Conservation (phyloP, 2,888 invertebrate genomes). For the Drosophila subquinaria region DNA sequence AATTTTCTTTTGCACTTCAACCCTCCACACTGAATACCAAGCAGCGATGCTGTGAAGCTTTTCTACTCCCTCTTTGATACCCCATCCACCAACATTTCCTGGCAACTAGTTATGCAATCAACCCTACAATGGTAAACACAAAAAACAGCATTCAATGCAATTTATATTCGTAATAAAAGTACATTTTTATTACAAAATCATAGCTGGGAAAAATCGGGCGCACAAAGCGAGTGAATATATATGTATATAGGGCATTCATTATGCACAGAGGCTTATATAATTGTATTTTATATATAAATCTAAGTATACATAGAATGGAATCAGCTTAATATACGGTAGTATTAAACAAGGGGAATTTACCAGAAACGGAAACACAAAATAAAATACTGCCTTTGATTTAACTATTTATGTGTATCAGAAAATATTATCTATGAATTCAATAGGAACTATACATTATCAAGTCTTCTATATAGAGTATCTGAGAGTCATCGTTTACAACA, state of each 20-base stretch:
- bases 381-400: neutral
- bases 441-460: neutral
- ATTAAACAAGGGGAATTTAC: no score
- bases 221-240: conserved; percentile 64
- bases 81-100: neutral
- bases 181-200: conserved; percentile 79
- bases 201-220: conserved; percentile 64
- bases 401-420: neutral
- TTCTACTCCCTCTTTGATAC: neutral
- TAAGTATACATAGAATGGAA: neutral
- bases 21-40: neutral
- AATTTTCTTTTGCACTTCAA: conserved; percentile 1
- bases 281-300: conserved; percentile 3
- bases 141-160: conserved; percentile 62
- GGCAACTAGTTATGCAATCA: conserved; percentile 39
- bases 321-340: conserved; percentile 12
- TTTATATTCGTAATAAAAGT: conserved; percentile 76
- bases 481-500: neutral
- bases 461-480: conserved; percentile 8
- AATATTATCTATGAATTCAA: neutral
- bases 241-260: conserved; percentile 69
- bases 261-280: conserved; percentile 43
- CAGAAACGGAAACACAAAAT: neutral
- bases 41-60: neutral
- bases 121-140: conserved; percentile 42